Percentiles rank a stretch among this genome's conserved stretches.
Conservation (phyloP, 1,140 invertebrate species). For the Bemisia tabaci region DNA sequence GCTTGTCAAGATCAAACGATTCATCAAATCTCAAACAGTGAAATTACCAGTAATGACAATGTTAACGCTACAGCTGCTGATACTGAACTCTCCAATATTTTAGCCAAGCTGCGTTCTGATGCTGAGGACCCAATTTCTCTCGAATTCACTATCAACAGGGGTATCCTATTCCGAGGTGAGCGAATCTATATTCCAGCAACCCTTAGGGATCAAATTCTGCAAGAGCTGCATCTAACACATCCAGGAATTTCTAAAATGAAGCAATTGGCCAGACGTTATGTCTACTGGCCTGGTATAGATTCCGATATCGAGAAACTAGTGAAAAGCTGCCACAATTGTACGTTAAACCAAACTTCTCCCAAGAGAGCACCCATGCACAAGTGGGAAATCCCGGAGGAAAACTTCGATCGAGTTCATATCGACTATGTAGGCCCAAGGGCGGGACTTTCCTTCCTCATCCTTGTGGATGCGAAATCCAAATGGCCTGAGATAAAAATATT, state of each 20-base stretch:
- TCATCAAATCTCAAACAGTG: too few relatives aligned
- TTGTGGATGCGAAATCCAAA: constrained; percentile 31
- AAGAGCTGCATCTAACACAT: constrained; percentile 20
- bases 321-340: constrained; percentile 20
- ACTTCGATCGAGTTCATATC: constrained; percentile 25
- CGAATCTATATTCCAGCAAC: constrained; percentile 15
- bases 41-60: too few relatives aligned
- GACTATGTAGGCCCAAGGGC: constrained; percentile 26
- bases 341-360: constrained; percentile 16
- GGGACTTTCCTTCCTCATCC: constrained; percentile 29
- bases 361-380: constrained; percentile 18
- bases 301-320: constrained; percentile 24
- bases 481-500: constrained; percentile 15
- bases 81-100: too few relatives aligned
- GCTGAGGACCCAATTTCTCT: too few relatives aligned
- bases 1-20: too few relatives aligned
- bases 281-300: constrained; percentile 23
- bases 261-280: constrained; percentile 21
- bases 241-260: constrained; percentile 25
- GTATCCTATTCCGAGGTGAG: constrained; percentile 12
- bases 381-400: constrained; percentile 22
- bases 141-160: constrained; percentile 4
- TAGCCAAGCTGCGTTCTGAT: too few relatives aligned
- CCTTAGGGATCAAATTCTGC: constrained; percentile 7
- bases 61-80: too few relatives aligned